phyloP scores from a whole-genome alignment of 2,113 vertebrate genomes.

The Psophia crepitans region DNA sequence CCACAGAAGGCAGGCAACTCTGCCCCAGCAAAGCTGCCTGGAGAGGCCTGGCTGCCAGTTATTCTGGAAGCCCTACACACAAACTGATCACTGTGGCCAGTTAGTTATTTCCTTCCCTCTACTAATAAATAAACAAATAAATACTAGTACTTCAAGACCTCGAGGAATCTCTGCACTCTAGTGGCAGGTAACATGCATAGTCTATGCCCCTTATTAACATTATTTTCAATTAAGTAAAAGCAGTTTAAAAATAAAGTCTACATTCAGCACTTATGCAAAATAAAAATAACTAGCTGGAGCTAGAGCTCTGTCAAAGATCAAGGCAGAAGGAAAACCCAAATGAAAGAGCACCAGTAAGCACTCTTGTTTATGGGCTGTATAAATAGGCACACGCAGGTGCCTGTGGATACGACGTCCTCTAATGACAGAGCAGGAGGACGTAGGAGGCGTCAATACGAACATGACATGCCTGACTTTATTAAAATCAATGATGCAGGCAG shows the following conservation, averaged over 20 bases:
- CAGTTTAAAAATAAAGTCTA: neutral
- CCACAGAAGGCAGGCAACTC: neutral
- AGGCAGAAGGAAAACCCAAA: neutral
- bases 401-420: fast-evolving
- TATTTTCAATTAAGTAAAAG: neutral
- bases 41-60: neutral
- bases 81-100: no score
- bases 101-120: no score
- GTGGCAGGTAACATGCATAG: neutral
- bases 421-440: neutral
- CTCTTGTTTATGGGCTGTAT: fast-evolving
- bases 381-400: neutral
- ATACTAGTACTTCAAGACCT: neutral
- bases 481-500: no score
- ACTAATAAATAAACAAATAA: neutral
- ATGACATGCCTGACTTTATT: neutral
- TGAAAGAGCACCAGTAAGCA: neutral
- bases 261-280: neutral
- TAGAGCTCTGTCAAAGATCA: neutral
- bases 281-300: neutral
- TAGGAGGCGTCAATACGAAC: neutral
- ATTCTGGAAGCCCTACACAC: neutral
- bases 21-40: neutral
- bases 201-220: neutral
- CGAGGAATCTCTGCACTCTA: neutral